Percentiles rank a stretch among this genome's conserved stretches.
phyloP scores from a whole-genome alignment of 1,140 invertebrate genomes.

The Matsumurasca onukii region DNA sequence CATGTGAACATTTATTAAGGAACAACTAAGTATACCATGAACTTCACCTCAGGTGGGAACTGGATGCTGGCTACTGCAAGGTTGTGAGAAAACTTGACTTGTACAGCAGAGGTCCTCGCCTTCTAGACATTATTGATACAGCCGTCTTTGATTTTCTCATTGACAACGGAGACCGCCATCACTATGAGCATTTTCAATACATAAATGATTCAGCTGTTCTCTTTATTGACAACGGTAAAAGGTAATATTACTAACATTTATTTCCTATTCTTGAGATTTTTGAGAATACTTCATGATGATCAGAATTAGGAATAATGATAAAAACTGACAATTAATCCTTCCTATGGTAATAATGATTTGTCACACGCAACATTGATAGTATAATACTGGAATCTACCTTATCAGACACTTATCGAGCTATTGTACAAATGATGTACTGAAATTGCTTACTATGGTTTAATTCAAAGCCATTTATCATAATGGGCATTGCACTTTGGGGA shows the following conservation, averaged over 20 bases:
- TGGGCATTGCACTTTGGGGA: too few species aligned
- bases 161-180: slow-evolving; percentile 93
- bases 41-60: slow-evolving; percentile 85
- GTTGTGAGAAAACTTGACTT: slow-evolving; percentile 52
- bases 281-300: not conserved
- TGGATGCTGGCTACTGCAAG: slow-evolving; percentile 75
- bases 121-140: slow-evolving; percentile 85
- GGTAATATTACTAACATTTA: slow-evolving; percentile 45
- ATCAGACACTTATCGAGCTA: not conserved
- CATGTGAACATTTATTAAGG: too few species aligned
- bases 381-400: not conserved
- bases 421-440: not conserved
- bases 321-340: not conserved
- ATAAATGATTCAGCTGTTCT: slow-evolving; percentile 67
- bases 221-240: slow-evolving; percentile 93
- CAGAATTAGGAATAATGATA: not conserved
- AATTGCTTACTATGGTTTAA: too few species aligned
- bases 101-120: slow-evolving; percentile 50
- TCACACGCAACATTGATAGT: not conserved
- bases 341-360: not conserved
- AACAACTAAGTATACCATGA: too few species aligned
- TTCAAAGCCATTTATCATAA: too few species aligned
- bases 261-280: not conserved
- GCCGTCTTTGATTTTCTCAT: slow-evolving; percentile 92
- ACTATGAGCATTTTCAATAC: slow-evolving; percentile 73